Evolutionary conservation across 92 coral and sea anemone species (phyloP).

Genomic region (Ricordea florida): DNA sequence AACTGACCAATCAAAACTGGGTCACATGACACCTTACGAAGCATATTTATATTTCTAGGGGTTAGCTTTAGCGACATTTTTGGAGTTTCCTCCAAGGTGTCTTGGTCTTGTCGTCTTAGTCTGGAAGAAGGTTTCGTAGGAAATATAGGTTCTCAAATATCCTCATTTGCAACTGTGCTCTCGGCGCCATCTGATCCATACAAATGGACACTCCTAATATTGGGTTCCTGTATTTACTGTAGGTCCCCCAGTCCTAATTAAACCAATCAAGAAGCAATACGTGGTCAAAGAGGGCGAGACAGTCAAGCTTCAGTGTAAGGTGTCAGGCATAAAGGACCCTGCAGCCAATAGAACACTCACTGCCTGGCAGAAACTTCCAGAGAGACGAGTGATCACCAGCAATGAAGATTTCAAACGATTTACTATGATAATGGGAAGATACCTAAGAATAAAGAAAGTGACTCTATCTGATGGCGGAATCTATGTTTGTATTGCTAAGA

Average conservation of each 20-base stretch:
- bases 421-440: conserved; percentile 38
- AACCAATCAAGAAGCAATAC: conserved; percentile 50
- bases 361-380: conserved; percentile 66
- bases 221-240: neutral
- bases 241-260: conserved; percentile 55
- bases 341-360: conserved; percentile 65
- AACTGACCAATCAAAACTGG: no score
- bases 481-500: conserved; percentile 67
- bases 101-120: no score
- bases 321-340: conserved; percentile 73
- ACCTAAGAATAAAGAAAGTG: conserved; percentile 65
- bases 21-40: no score
- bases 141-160: no score
- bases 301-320: conserved; percentile 75
- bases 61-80: no score
- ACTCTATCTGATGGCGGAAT: conserved; percentile 64
- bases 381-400: neutral
- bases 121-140: no score
- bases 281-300: conserved; percentile 59
- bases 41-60: no score
- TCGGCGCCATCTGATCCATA: no score
- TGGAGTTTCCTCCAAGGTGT: no score
- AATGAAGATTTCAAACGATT: conserved; percentile 31
- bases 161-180: no score
- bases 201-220: neutral